phyloP scores from a whole-genome alignment of 2,113 vertebrate genomes.

The Eupsittula cactorum region DNA sequence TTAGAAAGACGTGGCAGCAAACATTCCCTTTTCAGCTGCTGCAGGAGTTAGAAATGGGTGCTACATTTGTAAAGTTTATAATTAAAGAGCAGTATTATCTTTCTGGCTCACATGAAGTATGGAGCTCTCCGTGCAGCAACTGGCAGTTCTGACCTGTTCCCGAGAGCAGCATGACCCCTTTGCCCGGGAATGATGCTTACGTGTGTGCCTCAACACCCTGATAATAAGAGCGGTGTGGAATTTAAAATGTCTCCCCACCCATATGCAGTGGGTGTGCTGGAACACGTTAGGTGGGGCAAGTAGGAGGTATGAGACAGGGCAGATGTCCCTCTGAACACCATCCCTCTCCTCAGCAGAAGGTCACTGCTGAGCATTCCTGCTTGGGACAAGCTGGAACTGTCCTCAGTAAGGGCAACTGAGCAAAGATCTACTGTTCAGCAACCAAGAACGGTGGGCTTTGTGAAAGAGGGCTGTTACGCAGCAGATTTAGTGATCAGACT shows the following conservation, averaged over 20 bases:
- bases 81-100: neutral
- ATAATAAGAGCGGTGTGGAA: neutral
- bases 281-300: neutral
- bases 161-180: neutral
- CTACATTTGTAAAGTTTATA: neutral
- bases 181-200: neutral
- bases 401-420: neutral
- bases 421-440: neutral
- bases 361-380: neutral
- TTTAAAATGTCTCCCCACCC: constrained; percentile 9
- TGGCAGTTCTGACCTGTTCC: neutral
- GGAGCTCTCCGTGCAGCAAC: neutral
- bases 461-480: neutral
- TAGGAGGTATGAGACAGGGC: neutral
- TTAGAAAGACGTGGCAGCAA: neutral
- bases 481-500: neutral
- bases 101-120: neutral
- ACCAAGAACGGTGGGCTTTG: neutral
- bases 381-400: neutral
- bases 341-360: neutral
- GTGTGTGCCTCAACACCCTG: neutral
- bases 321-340: neutral
- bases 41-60: neutral
- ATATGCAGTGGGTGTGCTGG: neutral
- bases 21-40: neutral